These are phyloP conservation scores for Iselma pallidipennis DNA, from an alignment of 2,888 invertebrate species.

Conservation along the genomic window DNA sequence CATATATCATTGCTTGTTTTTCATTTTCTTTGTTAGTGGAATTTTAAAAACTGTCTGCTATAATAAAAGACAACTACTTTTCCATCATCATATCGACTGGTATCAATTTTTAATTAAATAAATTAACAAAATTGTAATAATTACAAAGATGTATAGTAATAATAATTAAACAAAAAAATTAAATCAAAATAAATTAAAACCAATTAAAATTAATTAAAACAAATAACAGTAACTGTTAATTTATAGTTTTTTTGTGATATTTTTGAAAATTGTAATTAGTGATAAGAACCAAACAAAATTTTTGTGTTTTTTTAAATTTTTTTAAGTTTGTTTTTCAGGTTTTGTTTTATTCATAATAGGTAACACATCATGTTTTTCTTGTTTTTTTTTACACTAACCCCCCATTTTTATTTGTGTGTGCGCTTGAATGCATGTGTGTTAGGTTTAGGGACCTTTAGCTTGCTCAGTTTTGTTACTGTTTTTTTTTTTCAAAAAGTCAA, in stretches of 20 bases:
- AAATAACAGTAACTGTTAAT: not conserved
- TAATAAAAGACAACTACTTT: conserved; percentile 18
- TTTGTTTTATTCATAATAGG: conserved; percentile 36
- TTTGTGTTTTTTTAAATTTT: conserved; percentile 17
- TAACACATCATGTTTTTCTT: conserved; percentile 40
- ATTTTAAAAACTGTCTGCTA: conserved; percentile 1
- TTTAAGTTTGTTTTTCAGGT: conserved; percentile 40
- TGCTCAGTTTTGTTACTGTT: conserved; percentile 21
- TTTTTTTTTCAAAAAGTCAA: not conserved
- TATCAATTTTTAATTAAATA: not conserved
- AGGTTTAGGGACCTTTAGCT: conserved; percentile 50
- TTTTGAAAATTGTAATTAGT: not conserved
- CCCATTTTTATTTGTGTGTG: conserved; percentile 45
- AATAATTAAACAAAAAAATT: not conserved
- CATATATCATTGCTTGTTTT: conserved; percentile 4
- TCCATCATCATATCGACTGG: conserved; percentile 17
- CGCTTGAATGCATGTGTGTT: conserved; percentile 56
- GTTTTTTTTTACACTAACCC: conserved; percentile 46
- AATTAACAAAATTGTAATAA: not conserved
- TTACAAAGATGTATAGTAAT: not conserved
- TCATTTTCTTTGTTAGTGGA: not conserved
- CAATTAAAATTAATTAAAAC: not conserved
- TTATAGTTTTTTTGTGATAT: not conserved
- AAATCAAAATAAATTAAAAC: not conserved
- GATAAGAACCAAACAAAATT: conserved; percentile 3